phyloP scores from a whole-genome alignment of 2,888 invertebrate species.

The Stomorhina lunata region DNA sequence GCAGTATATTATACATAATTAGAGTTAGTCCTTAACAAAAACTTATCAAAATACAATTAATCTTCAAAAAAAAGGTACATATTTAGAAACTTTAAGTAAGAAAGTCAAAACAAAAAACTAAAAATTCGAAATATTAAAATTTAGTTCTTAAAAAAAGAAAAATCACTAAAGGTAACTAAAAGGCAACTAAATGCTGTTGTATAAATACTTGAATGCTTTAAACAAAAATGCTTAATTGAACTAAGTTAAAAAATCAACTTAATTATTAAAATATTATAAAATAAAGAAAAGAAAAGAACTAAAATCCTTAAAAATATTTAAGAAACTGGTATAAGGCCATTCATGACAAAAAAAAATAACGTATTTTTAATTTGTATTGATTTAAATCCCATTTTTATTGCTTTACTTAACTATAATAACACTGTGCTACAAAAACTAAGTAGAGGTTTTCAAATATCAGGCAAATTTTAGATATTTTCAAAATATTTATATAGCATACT shows the following conservation, averaged over 20 bases:
- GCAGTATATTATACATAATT: conserved; percentile 61
- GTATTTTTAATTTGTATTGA: neutral
- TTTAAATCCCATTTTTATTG: neutral
- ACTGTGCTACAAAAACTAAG: no score
- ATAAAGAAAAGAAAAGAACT: neutral
- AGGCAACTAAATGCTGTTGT: neutral
- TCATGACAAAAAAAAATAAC: conserved; percentile 23
- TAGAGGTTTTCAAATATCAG: no score
- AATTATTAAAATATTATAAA: neutral
- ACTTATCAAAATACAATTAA: conserved; percentile 11
- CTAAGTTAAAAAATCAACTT: conserved; percentile 27
- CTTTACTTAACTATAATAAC: conserved; percentile 22
- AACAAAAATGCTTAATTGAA: conserved; percentile 24
- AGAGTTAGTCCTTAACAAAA: conserved; percentile 36
- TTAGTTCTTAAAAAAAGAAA: neutral
- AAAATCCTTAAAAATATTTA: neutral
- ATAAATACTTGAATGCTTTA: conserved; percentile 33
- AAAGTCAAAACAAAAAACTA: conserved; percentile 6
- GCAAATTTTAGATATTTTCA: no score
- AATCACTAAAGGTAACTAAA: neutral
- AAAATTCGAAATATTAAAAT: neutral
- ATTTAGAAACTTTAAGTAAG: conserved; percentile 42
- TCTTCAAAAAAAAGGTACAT: conserved; percentile 48
- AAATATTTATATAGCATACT: no score
- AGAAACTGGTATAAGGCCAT: conserved; percentile 3